These are phyloP conservation scores for Proales similis DNA, from an alignment of 1,140 invertebrate genomes.

Conservation along the genomic window DNA sequence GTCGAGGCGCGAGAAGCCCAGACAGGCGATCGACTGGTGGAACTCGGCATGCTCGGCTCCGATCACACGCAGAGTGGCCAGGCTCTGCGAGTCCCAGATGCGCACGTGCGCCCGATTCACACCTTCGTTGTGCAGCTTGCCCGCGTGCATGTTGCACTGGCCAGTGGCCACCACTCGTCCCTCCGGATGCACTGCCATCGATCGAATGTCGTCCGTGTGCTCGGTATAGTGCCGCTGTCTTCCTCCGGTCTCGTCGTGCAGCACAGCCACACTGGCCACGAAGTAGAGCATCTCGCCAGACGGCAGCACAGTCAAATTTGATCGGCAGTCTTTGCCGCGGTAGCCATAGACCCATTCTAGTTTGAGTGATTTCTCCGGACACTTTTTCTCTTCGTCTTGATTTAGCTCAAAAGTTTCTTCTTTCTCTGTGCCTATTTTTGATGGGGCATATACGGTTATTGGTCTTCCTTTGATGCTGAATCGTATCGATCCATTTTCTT, in stretches of 20 bases:
- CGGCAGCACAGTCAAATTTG: slow-evolving; percentile 78
- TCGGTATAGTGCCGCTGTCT: slow-evolving; percentile 82
- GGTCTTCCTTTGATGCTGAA: too few species aligned
- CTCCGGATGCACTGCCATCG: slow-evolving; percentile 83
- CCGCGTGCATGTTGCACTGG: slow-evolving; percentile 74
- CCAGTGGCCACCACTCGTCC: slow-evolving; percentile 80
- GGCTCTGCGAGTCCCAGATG: slow-evolving; percentile 83
- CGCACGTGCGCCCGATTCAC: slow-evolving; percentile 67
- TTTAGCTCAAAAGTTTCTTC: too few species aligned
- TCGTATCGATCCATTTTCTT: too few species aligned
- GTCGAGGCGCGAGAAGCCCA: slow-evolving; percentile 73
- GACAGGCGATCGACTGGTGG: slow-evolving; percentile 70
- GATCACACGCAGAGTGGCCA: slow-evolving; percentile 74
- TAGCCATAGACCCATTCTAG: slow-evolving; percentile 91
- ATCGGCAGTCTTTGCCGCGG: slow-evolving; percentile 78
- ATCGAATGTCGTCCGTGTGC: slow-evolving; percentile 87
- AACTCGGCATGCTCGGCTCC: slow-evolving; percentile 63
- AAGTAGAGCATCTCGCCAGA: slow-evolving; percentile 93
- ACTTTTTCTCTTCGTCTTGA: too few species aligned
- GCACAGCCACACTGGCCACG: slow-evolving; percentile 78
- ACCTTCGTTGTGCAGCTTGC: too few species aligned
- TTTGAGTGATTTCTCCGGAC: slow-evolving; percentile 72
- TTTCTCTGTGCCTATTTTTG: too few species aligned
- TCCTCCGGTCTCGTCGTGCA: slow-evolving; percentile 83
- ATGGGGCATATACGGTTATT: too few species aligned